Base-by-base conservation (phyloP, 1,140 invertebrate species). In the Ridgeia piscesae region DNA sequence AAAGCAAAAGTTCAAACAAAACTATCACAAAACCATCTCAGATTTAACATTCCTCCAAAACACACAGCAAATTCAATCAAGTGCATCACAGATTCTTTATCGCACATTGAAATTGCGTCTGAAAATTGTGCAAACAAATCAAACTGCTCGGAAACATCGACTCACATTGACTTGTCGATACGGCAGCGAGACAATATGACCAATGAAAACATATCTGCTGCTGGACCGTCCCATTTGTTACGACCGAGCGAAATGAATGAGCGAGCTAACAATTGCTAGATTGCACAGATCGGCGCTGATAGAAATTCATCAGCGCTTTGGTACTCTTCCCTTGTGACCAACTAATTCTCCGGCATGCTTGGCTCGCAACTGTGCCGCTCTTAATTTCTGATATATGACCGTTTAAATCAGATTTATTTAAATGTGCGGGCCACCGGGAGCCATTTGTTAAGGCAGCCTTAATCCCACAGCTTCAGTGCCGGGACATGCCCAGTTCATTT, bases 391-490 rank as follows among this genome's bases (percentile, higher is more conserved):
- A 77, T 77, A 77, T 77, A 77, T 77, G 58, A 77, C 58, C 58
- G 58, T 77, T 77, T 77, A 77, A 77, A 77, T 77, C 58, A 77
- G 58, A 77, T 77, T 77, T 77, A 77, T 77, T 77, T 77, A 77
- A 77, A 77, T 77, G 58, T 21, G 58, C 58, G 4, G 58, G 11
- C 58, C 58, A 31, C 17, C 11, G 58, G 58, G 58, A 77, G 27
- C 58, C 58, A 77, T 77, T 77, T 77, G 58, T 77, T 77, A 77
- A 77, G 58, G 58, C 58, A 77, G 58, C 58, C 27, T 77, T 77
- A 77, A 77, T 77, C 58, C 58, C 2, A 31, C 58, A 4, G 27
- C 11, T 4, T 27, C 58, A 6, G 58, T 17, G 58, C 58, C 58
- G 11, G 0, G 58, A 77, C 58, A 27, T 77, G 27, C 58, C 58